phyloP scores from a whole-genome alignment of 2,888 invertebrate species.

The Bhutanitis thaidina region DNA sequence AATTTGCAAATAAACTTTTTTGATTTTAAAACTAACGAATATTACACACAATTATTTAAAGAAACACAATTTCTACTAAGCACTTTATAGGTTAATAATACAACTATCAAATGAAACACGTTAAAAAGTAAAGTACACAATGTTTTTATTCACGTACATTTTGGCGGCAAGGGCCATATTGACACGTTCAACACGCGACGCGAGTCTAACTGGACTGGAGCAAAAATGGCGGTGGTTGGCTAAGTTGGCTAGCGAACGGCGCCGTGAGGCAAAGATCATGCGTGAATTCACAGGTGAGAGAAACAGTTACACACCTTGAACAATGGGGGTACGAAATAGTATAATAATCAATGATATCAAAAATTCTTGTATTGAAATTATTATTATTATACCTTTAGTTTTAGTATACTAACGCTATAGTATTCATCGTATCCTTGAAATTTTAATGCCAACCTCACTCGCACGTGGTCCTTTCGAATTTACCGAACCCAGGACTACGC shows the following conservation, averaged over 20 bases:
- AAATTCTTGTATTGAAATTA: too few species aligned
- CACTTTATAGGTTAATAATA: background rate
- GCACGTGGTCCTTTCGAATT: too few species aligned
- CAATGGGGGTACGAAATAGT: background rate
- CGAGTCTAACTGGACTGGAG: constrained; percentile 60
- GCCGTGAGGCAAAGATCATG: constrained; percentile 54
- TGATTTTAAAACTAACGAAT: background rate
- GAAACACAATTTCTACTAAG: constrained; percentile 2
- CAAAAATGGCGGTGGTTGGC: constrained; percentile 52
- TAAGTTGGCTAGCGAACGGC: constrained; percentile 33
- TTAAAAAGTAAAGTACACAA: constrained; percentile 35
- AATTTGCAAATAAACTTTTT: constrained; percentile 18
- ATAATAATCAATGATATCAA: background rate
- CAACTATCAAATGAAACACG: constrained; percentile 30
- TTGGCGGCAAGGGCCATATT: constrained; percentile 30
- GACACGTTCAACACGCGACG: constrained; percentile 37
- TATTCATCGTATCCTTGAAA: too few species aligned
- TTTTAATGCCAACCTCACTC: too few species aligned
- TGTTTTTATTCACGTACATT: constrained; percentile 49
- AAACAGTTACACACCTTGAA: constrained; percentile 22
- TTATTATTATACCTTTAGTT: too few species aligned
- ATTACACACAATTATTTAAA: background rate
- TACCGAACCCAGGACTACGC: too few species aligned
- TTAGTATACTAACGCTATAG: too few species aligned
- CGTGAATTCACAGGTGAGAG: constrained; percentile 40